A percentile compares a stretch with the other conserved stretches of the same genome.
Conservation (phyloP, 1,140 invertebrate genomes). For the Platorchestia sp. region DNA sequence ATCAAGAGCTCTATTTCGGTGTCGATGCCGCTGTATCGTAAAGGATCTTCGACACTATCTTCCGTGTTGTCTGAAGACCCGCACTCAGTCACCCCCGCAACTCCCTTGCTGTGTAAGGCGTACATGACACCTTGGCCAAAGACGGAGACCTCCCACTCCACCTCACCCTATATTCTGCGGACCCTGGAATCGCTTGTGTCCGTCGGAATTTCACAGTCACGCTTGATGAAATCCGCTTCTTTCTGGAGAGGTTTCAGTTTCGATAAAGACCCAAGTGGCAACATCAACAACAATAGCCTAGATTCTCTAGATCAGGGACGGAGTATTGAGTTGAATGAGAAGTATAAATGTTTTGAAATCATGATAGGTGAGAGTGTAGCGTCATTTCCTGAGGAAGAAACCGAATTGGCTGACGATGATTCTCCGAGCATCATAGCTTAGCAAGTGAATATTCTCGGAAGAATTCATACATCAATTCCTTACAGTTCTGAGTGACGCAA, state of each 20-base stretch:
- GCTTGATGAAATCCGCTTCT: slow-evolving; percentile 45
- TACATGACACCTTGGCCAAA: slow-evolving; percentile 65
- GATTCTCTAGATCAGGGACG: not conserved
- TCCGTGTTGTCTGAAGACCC: slow-evolving; percentile 65
- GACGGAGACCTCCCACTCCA: slow-evolving; percentile 59
- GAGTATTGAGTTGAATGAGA: slow-evolving; percentile 20
- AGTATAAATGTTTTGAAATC: slow-evolving; percentile 6
- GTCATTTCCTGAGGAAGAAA: slow-evolving; percentile 20
- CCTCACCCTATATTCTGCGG: slow-evolving; percentile 62
- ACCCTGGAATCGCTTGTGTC: slow-evolving; percentile 66
- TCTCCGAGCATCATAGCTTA: not conserved
- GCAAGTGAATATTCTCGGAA: not conserved
- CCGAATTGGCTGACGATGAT: not conserved
- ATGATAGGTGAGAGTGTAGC: slow-evolving; percentile 23
- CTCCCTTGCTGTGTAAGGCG: slow-evolving; percentile 61
- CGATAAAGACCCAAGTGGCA: not conserved
- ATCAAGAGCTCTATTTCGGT: not conserved
- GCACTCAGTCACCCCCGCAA: slow-evolving; percentile 61
- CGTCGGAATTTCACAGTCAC: slow-evolving; percentile 61
- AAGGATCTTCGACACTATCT: slow-evolving; percentile 45
- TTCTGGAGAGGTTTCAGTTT: slow-evolving; percentile 43
- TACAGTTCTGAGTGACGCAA: not conserved
- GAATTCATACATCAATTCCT: not conserved
- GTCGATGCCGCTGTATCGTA: slow-evolving; percentile 28
- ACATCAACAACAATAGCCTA: slow-evolving; percentile 22